These are phyloP conservation scores for Streblospio benedicti DNA, from an alignment of 1,140 invertebrate genomes.

Conservation along the genomic window DNA sequence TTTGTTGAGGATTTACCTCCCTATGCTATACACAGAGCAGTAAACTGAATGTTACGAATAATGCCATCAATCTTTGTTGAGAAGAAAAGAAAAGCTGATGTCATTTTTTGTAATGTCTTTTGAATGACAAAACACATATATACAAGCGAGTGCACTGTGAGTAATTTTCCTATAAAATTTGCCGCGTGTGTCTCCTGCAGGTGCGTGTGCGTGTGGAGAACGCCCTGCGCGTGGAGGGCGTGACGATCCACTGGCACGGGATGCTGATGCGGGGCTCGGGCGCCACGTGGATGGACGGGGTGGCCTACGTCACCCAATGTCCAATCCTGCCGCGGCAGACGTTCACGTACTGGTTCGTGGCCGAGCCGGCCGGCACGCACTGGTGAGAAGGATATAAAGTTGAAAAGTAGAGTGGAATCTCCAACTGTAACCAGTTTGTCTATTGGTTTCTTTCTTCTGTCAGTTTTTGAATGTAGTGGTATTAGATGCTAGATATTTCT, in stretches of 20 bases:
- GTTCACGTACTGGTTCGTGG: slow-evolving; percentile 26
- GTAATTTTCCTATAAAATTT: no score
- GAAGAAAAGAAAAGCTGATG: no score
- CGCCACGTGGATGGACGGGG: slow-evolving; percentile 23
- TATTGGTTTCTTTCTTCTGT: no score
- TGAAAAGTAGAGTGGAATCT: no score
- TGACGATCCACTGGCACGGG: slow-evolving; percentile 12
- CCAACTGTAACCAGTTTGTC: no score
- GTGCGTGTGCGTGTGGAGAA: slow-evolving; percentile 6
- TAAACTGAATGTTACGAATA: no score
- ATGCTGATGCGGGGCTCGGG: background rate
- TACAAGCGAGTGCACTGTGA: background rate
- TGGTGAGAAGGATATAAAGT: background rate
- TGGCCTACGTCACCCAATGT: slow-evolving; percentile 20
- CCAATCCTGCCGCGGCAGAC: slow-evolving; percentile 16
- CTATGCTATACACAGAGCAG: no score
- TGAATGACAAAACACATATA: background rate
- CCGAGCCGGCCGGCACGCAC: slow-evolving; percentile 2
- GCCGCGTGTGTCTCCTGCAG: background rate
- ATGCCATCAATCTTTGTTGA: no score
- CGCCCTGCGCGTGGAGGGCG: background rate
- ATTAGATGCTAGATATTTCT: no score
- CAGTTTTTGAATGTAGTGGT: no score
- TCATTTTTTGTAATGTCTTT: no score
- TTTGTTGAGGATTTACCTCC: no score